phyloP scores from a whole-genome alignment of 1,140 invertebrate species.

The Adelges cooleyi region DNA sequence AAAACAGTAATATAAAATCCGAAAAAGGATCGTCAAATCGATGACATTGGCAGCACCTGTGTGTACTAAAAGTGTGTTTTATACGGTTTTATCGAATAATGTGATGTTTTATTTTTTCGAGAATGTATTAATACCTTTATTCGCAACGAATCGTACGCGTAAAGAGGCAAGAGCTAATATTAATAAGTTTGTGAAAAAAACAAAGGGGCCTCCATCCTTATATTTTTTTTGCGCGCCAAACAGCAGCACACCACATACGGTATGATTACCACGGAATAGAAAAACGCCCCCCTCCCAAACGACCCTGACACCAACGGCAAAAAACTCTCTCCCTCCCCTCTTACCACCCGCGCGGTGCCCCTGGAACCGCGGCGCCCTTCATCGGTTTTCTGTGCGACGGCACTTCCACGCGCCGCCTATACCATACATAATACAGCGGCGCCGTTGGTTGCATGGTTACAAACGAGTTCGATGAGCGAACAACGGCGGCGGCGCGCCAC shows the following conservation, averaged over 20 bases:
- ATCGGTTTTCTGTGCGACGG: not conserved
- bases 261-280: not conserved
- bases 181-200: too few species aligned
- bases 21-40: too few species aligned
- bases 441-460: not conserved
- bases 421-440: not conserved
- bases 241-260: not conserved
- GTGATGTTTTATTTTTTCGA: too few species aligned
- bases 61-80: too few species aligned
- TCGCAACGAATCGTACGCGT: too few species aligned
- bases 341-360: not conserved
- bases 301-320: conserved; percentile 1
- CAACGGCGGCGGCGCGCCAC: not conserved
- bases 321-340: not conserved
- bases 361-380: not conserved
- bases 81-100: too few species aligned
- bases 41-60: too few species aligned
- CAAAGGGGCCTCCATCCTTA: not conserved
- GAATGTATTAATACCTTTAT: too few species aligned
- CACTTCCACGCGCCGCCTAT: not conserved
- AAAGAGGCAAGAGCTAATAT: too few species aligned
- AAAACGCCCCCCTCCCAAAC: not conserved
- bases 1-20: too few species aligned
- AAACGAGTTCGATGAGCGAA: too few species aligned
- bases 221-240: not conserved